Evolutionary conservation across 2,888 invertebrate genomes (phyloP), one percentile per base, ranked within the genome.

Genomic region (Metacarcinus magister): DNA sequence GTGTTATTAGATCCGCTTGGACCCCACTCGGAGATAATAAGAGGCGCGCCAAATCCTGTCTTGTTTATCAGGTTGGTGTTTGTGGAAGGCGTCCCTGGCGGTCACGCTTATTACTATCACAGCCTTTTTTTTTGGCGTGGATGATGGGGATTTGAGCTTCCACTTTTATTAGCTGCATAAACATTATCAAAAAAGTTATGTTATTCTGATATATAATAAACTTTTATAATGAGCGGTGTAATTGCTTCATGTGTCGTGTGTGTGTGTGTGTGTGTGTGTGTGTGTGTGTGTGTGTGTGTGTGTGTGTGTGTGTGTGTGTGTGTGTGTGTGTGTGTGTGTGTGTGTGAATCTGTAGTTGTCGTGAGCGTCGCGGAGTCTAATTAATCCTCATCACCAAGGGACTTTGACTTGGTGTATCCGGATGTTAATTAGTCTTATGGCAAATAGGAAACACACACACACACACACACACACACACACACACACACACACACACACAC

Each of bases 251-350:
- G 23, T 67, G 67, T 67, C 67, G 16, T 60, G 60, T 60, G 60
- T 60, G 60, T 67, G 67, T 67, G 67, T 16, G 67, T 67, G 67
- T 67, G 67, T 67, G 67, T 67, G 67, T 67, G 67, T 67, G 67
- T 67, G 67, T 67, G 67, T 67, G 67, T 67, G 67, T 67, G 67
- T 67, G 67, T 67, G 67, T 67, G 67, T 67, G 67, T 67, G 67
- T 67, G 67, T 67, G 67, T 67, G 67, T 67, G 67, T 67, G 67
- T 67, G 67, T 67, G 67, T 67, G 67, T 67, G 67, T 67, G 67
- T 67, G 54, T 67, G 67, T 67, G 67, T 67, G 67, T 67, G 67
- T 67, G 67, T 67, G 67, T 67, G 67, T 67, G 67, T 67, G 23
- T 48, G 48, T 48, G 48, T 48, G 48, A 8, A 13, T 23, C 2